Conservation (phyloP, 2,113 vertebrate species). For the Balaeniceps rex region DNA sequence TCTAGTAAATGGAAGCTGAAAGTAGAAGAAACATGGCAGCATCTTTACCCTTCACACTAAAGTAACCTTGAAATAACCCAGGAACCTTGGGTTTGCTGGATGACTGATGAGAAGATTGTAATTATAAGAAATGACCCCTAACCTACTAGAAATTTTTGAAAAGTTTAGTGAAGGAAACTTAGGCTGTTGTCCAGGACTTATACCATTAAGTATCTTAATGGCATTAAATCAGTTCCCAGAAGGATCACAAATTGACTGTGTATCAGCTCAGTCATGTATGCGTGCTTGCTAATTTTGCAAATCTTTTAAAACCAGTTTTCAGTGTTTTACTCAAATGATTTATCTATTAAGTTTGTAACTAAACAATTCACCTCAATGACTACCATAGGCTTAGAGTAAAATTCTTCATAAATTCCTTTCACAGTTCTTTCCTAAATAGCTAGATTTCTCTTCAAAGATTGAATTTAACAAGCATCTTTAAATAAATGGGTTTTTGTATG, state of each 20-base stretch:
- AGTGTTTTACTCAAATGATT: background rate
- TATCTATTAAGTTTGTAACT: conserved; percentile 26
- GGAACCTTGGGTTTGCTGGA: background rate
- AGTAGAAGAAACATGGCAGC: background rate
- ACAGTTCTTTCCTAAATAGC: background rate
- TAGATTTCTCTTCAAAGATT: background rate
- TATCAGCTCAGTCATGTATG: background rate
- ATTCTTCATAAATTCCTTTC: background rate
- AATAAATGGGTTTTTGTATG: background rate
- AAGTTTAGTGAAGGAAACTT: background rate
- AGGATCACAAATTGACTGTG: background rate
- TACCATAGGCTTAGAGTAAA: background rate
- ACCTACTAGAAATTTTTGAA: background rate
- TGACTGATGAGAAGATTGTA: background rate
- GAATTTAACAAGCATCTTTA: conserved; percentile 14
- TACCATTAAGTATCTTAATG: background rate
- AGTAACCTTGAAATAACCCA: background rate
- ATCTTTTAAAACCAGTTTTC: background rate
- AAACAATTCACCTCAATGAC: conserved; percentile 31
- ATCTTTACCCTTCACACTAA: background rate
- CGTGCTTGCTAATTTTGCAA: background rate
- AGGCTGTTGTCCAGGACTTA: background rate
- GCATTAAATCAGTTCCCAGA: background rate
- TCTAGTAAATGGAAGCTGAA: background rate
- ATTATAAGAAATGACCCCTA: background rate